Evolutionary conservation across 2,797 vertebrate species (phyloP).

Genomic region (Benthosema pterotum): DNA sequence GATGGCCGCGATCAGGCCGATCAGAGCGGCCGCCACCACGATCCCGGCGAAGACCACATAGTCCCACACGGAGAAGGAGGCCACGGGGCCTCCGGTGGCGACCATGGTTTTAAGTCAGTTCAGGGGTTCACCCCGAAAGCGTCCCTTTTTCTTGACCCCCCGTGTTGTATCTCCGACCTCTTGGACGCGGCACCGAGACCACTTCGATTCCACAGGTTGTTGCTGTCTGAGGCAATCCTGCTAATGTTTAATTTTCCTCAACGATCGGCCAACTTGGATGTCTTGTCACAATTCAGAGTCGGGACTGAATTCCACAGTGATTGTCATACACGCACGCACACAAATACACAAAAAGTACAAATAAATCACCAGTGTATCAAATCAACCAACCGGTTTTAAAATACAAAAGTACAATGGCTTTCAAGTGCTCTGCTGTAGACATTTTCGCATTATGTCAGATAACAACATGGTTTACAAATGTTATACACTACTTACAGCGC

Average conservation of each 20-base stretch:
- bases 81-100: constrained; percentile 73
- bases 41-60: constrained; percentile 83
- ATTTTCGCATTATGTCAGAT: no score
- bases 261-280: not conserved
- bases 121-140: not conserved
- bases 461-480: no score
- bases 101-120: constrained; percentile 65
- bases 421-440: no score
- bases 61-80: constrained; percentile 82
- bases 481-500: not conserved
- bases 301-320: not conserved
- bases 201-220: not conserved
- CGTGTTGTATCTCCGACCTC: no score
- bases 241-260: constrained; percentile 21
- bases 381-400: no score
- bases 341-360: not conserved
- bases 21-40: constrained; percentile 67
- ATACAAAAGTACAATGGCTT: no score
- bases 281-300: not conserved
- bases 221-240: constrained; percentile 14
- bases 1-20: constrained; percentile 82
- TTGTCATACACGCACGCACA: no score
- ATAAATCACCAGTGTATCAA: no score
- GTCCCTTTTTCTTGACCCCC: no score
- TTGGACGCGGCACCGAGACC: no score